Evolutionary conservation across 2,797 vertebrate genomes (phyloP).

Genomic region (Alfaro cultratus): DNA sequence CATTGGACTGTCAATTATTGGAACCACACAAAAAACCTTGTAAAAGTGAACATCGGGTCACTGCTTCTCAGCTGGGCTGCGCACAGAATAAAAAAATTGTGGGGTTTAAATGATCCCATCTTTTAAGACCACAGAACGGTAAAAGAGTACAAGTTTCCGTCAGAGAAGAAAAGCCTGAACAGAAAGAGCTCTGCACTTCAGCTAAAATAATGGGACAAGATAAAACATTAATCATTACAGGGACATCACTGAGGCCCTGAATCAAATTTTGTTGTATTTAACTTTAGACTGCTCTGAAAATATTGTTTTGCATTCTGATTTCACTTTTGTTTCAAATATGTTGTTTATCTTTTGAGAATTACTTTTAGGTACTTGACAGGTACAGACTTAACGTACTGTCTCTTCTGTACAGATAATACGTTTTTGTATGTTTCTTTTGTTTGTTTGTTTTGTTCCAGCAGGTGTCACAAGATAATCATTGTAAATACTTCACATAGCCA

Average conservation of each 20-base stretch:
- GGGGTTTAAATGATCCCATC: too few relatives aligned
- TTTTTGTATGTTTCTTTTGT: constrained; percentile 12
- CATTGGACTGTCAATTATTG: too few relatives aligned
- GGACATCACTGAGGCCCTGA: background rate
- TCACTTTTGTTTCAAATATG: constrained; percentile 2
- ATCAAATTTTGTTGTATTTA: background rate
- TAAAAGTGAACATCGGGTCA: too few relatives aligned
- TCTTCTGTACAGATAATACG: constrained; percentile 11
- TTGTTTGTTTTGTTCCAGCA: background rate
- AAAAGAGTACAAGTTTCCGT: constrained; percentile 7
- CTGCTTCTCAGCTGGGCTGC: too few relatives aligned
- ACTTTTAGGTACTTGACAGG: constrained; percentile 1
- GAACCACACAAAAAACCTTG: too few relatives aligned
- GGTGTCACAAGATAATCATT: constrained; percentile 1
- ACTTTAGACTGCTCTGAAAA: background rate
- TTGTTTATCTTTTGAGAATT: constrained; percentile 16
- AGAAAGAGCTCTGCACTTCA: constrained; percentile 11
- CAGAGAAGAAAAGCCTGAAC: background rate
- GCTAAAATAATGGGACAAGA: background rate
- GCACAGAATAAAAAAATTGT: too few relatives aligned
- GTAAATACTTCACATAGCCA: constrained; percentile 33
- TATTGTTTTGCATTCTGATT: constrained; percentile 23
- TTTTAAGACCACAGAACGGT: background rate
- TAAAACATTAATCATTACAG: background rate
- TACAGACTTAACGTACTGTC: background rate